Conservation (phyloP, 2,797 vertebrate genomes). For the Arrhamphus sclerolepis region DNA sequence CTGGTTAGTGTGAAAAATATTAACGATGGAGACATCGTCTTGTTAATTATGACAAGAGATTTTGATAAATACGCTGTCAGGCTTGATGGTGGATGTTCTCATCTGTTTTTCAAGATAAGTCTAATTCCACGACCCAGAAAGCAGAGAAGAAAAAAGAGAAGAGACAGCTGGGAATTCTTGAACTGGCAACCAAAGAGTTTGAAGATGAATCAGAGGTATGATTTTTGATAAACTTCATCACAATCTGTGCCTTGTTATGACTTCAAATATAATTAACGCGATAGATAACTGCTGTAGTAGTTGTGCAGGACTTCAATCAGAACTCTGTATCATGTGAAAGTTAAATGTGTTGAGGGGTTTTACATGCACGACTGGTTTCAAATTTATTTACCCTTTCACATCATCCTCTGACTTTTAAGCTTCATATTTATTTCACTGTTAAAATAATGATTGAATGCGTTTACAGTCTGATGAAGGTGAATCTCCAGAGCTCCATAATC, state of each 20-base stretch:
- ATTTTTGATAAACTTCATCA: neutral
- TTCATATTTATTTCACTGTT: too few relatives aligned
- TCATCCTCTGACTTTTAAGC: too few relatives aligned
- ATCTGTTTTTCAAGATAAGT: slow-evolving; percentile 33
- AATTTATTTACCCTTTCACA: too few relatives aligned
- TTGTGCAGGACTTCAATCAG: too few relatives aligned
- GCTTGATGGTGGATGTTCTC: neutral
- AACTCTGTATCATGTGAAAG: too few relatives aligned
- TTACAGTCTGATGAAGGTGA: slow-evolving; percentile 45
- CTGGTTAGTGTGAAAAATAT: neutral
- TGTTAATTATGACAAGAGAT: neutral
- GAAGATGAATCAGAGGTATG: slow-evolving; percentile 73
- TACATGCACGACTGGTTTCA: too few relatives aligned
- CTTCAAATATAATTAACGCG: too few relatives aligned
- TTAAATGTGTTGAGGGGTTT: too few relatives aligned
- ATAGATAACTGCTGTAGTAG: too few relatives aligned
- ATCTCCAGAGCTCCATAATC: slow-evolving; percentile 19
- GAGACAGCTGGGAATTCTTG: slow-evolving; percentile 72
- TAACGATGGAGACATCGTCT: too few relatives aligned
- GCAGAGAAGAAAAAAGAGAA: slow-evolving; percentile 45
- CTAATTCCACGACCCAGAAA: slow-evolving; percentile 12
- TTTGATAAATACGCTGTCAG: neutral
- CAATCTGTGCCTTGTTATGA: neutral
- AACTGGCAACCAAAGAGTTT: slow-evolving; percentile 78
- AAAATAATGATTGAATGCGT: too few relatives aligned